Percentiles rank a stretch among this genome's conserved stretches.
Evolutionary conservation across 2,113 vertebrate genomes (phyloP).

Genomic region (Vombatus ursinus): DNA sequence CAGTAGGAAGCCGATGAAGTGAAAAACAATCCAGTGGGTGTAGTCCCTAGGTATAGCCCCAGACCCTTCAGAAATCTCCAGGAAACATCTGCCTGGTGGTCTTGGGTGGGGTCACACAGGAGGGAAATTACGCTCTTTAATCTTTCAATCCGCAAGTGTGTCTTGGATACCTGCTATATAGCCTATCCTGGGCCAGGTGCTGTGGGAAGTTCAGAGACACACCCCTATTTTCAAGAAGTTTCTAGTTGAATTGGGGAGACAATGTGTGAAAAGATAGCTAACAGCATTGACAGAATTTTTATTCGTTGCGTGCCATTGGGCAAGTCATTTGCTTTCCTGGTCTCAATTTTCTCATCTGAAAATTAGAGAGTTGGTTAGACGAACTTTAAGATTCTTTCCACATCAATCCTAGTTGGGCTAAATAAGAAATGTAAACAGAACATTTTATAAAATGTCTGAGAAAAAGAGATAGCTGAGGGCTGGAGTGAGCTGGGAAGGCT

Average conservation of each 20-base stretch:
- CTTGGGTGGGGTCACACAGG: background rate
- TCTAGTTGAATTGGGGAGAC: background rate
- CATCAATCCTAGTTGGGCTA: background rate
- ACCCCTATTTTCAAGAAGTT: background rate
- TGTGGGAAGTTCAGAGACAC: background rate
- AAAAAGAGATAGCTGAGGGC: background rate
- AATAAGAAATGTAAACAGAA: background rate
- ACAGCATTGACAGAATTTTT: background rate
- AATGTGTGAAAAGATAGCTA: background rate
- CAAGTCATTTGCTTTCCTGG: background rate
- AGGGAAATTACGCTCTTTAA: background rate
- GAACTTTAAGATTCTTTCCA: background rate
- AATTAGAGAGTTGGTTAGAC: background rate
- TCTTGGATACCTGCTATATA: background rate
- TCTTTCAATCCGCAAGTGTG: background rate
- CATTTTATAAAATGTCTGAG: background rate
- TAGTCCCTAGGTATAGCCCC: background rate
- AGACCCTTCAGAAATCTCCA: background rate
- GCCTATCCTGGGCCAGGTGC: background rate
- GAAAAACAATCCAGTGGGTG: background rate
- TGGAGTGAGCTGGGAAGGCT: background rate
- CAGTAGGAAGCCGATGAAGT: background rate
- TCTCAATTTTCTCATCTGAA: background rate
- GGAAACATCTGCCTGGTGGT: background rate
- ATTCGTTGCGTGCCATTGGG: background rate